Base-by-base conservation (phyloP, 2,113 vertebrate species). In the Oreochromis niloticus region DNA sequence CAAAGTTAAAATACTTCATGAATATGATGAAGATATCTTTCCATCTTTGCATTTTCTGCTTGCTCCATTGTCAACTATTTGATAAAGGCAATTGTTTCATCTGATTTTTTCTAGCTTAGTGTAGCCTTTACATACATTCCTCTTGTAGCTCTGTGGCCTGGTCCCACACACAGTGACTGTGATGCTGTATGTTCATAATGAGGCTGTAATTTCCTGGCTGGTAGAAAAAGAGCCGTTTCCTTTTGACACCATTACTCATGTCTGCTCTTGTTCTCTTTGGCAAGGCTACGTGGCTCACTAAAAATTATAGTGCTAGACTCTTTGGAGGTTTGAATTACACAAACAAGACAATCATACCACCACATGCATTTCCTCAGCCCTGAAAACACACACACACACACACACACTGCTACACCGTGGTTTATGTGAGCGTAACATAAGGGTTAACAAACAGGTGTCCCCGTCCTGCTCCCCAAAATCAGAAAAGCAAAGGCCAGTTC, bases 51-150 rank as follows among this genome's bases (percentile, higher is more conserved):
- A 19, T 61, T 19, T 61, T 61, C 30, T 34, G 30, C 9, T 61
- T 61, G 32, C 2, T 10, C 30, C 9, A 4, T 0, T 0, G 19
- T 19, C 16, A 61, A 0, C 30, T 19, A 61, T 61, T 11, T 63
- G 59, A 19, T 61, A 61, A 61, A 34, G 57, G 57, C 2, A 30
- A 63, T 34, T 19, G 30, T 63, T 63, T 63, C 59, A 4, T 61
- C 57, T 61, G 57, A 30, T 61, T 34, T 6, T 19, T 61, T 2
- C 17, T 36, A 66, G 2, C 17, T n/a, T 66, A 13, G 59, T 30
- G 56, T 32, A 1, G 56, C 14, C 61, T 66, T 3, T 39, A 8
- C 34, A 66, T 0, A 7, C 19, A 2, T 39, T 13, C 1, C 0
- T n/a, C 34, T 17, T 66, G 61, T 22, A 22, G 61, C 61, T 66